These are phyloP conservation scores for Phrynosoma blainvillii DNA, from an alignment of 2,113 vertebrate species.

Conservation along the genomic window DNA sequence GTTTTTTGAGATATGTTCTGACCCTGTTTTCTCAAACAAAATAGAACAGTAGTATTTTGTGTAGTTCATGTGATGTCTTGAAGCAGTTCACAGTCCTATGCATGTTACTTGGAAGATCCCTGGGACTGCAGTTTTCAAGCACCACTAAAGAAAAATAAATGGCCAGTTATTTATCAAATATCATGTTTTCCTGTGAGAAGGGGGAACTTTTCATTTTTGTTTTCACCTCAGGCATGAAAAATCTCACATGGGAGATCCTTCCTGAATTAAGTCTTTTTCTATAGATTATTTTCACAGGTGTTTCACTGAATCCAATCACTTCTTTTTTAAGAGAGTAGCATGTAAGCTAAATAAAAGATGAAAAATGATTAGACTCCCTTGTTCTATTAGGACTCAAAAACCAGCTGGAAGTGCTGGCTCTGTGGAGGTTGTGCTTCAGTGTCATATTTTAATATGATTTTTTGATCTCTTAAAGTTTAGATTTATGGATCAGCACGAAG, in stretches of 20 bases:
- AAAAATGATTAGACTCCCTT: not conserved
- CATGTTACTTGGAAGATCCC: not conserved
- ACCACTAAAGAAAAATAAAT: conserved; percentile 7
- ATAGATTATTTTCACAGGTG: not conserved
- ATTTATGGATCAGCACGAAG: conserved; percentile 29
- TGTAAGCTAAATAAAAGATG: conserved; percentile 12
- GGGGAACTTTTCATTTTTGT: not conserved
- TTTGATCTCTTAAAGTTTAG: conserved; percentile 35
- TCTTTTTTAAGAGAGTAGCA: not conserved
- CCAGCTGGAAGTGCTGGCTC: conserved; percentile 7
- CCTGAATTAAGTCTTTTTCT: not conserved
- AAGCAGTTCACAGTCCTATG: not conserved
- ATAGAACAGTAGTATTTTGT: not conserved
- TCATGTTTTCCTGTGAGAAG: not conserved
- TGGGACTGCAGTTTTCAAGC: conserved; percentile 10
- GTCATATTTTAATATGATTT: conserved; percentile 1
- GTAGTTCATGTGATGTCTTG: not conserved
- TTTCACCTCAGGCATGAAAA: not conserved
- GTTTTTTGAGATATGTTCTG: not conserved
- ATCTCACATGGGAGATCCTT: not conserved
- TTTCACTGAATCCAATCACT: not conserved
- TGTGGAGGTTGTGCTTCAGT: conserved; percentile 1
- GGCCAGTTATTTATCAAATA: not conserved
- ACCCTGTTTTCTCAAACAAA: not conserved
- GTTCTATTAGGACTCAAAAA: not conserved